Evolutionary conservation across 2,113 vertebrate species (phyloP).

Genomic region (Phylloscopus trochilus): DNA sequence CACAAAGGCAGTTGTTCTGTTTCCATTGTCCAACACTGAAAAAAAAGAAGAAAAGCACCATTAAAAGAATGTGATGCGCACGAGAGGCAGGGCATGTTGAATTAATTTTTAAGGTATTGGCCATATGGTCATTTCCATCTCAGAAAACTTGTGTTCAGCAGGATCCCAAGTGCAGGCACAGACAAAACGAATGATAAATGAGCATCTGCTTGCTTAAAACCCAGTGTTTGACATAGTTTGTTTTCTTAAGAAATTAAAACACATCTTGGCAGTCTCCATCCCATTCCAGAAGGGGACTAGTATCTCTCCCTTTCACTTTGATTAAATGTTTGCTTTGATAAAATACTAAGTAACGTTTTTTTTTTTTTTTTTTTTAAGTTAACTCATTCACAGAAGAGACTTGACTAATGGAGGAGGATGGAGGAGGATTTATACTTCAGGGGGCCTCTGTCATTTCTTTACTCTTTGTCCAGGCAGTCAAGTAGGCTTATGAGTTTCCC

Average conservation of each 20-base stretch:
- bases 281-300: conserved; percentile 45
- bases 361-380: conserved; percentile 32
- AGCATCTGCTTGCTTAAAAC: conserved; percentile 64
- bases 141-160: conserved; percentile 49
- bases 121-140: conserved; percentile 55
- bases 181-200: conserved; percentile 59
- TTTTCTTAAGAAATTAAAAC: conserved; percentile 66
- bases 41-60: background rate
- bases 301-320: conserved; percentile 64
- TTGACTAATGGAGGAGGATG: conserved; percentile 32
- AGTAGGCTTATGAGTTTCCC: background rate
- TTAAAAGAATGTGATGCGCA: background rate
- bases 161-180: conserved; percentile 4
- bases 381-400: conserved; percentile 23
- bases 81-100: background rate
- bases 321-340: conserved; percentile 62
- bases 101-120: conserved; percentile 52
- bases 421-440: conserved; percentile 7
- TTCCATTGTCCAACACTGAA: background rate
- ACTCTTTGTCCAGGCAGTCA: background rate
- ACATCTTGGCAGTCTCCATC: conserved; percentile 58
- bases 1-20: background rate
- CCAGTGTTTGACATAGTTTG: conserved; percentile 59
- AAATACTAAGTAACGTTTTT: conserved; percentile 43
- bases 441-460: conserved; percentile 10